Percentiles rank a stretch among this genome's conserved stretches.
Conservation (phyloP, 53 echinoderm and acorn worm genomes). For the Paracentrotus lividus region DNA sequence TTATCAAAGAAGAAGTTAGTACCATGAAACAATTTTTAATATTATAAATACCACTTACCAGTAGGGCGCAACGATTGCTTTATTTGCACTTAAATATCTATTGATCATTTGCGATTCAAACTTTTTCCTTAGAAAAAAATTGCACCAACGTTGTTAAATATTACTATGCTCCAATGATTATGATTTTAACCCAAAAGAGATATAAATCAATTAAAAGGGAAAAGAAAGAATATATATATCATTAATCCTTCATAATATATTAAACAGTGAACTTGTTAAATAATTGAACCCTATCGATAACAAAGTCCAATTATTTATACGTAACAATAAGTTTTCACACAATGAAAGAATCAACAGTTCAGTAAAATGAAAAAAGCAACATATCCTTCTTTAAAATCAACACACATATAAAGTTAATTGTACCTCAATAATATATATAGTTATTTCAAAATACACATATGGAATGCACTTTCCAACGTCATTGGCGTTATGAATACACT, state of each 20-base stretch:
- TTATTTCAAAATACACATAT: slow-evolving; percentile 25
- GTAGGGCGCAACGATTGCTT: too few relatives aligned
- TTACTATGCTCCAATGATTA: neutral
- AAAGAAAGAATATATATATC: neutral
- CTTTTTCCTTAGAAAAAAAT: neutral
- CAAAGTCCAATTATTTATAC: neutral
- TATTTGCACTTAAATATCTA: too few relatives aligned
- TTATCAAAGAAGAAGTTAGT: neutral
- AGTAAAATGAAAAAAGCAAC: neutral
- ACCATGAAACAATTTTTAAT: slow-evolving; percentile 14
- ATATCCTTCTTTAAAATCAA: neutral
- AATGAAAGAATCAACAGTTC: slow-evolving; percentile 6
- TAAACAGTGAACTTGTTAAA: neutral
- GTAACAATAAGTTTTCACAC: neutral
- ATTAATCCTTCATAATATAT: neutral
- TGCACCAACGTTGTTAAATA: neutral
- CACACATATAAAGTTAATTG: slow-evolving; percentile 31
- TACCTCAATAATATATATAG: slow-evolving; percentile 26
- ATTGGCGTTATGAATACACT: neutral
- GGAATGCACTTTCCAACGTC: neutral
- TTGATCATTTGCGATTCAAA: too few relatives aligned
- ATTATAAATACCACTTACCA: neutral
- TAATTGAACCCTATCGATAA: neutral
- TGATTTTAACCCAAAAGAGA: neutral
- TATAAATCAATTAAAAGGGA: neutral